A percentile compares a stretch with the other conserved stretches of the same genome.
phyloP scores from a whole-genome alignment of 2,888 invertebrate species.

The Nemoura dubitans region DNA sequence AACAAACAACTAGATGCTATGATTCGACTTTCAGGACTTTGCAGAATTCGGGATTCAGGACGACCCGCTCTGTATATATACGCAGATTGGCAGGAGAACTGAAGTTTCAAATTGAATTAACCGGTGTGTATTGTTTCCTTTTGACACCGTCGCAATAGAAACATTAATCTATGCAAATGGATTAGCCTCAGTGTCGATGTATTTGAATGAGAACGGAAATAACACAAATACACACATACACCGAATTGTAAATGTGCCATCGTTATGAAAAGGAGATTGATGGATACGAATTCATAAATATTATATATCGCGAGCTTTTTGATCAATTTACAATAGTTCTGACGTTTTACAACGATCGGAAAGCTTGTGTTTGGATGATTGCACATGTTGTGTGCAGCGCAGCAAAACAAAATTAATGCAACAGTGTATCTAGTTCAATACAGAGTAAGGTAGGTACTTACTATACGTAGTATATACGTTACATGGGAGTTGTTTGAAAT shows the following conservation, averaged over 20 bases:
- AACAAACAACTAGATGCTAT: not conserved
- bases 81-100: not conserved
- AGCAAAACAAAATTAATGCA: not conserved
- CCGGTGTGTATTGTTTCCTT: slow-evolving; percentile 23
- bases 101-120: slow-evolving; percentile 20
- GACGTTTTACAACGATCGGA: not conserved
- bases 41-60: not conserved
- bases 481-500: not conserved
- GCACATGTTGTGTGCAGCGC: not conserved
- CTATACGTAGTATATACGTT: not conserved
- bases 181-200: slow-evolving; percentile 20
- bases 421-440: not conserved
- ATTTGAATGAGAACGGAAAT: not conserved
- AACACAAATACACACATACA: slow-evolving; percentile 21
- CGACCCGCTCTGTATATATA: not conserved
- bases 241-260: slow-evolving; percentile 20
- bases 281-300: slow-evolving; percentile 24
- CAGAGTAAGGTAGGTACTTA: not conserved
- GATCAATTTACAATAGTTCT: slow-evolving; percentile 23
- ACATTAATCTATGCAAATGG: slow-evolving; percentile 28
- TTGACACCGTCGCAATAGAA: slow-evolving; percentile 26
- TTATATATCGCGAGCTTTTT: slow-evolving; percentile 20
- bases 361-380: not conserved
- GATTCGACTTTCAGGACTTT: not conserved
- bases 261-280: slow-evolving; percentile 7